Evolutionary conservation across 2,113 vertebrate species (phyloP).

Genomic region (Numenius arquata): DNA sequence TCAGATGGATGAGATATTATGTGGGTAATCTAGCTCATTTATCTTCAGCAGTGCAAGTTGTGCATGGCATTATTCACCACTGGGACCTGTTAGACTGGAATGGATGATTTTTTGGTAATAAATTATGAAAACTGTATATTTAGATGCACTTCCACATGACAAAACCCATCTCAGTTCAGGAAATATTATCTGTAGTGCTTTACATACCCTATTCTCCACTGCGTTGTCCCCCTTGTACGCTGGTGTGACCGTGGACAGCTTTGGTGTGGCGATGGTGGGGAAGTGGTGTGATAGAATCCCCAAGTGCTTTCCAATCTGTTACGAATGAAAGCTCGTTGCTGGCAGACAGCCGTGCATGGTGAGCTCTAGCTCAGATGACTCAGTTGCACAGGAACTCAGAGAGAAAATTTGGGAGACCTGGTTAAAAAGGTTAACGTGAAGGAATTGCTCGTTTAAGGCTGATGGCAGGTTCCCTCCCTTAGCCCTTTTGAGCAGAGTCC

Average conservation of each 20-base stretch:
- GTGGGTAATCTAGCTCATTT: neutral
- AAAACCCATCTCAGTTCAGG: neutral
- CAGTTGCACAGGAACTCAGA: neutral
- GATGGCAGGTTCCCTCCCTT: neutral
- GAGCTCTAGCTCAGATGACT: neutral
- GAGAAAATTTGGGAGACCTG: neutral
- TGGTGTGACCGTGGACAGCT: neutral
- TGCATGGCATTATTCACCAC: neutral
- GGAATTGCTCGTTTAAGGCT: neutral
- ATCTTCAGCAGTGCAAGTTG: neutral
- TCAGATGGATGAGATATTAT: neutral
- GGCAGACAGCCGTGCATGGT: neutral
- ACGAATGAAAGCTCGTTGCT: neutral
- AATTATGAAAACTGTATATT: neutral
- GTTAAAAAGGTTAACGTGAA: neutral
- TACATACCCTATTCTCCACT: neutral
- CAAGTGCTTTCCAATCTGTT: neutral
- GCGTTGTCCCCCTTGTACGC: fast-evolving
- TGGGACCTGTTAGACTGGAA: neutral
- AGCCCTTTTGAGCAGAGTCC: neutral
- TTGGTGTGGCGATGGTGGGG: neutral
- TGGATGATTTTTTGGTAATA: neutral
- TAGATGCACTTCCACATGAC: neutral
- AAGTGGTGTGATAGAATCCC: neutral
- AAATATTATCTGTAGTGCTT: neutral